Evolutionary conservation across 2,888 invertebrate genomes (phyloP).

Genomic region (Drosophila vallismaia): DNA sequence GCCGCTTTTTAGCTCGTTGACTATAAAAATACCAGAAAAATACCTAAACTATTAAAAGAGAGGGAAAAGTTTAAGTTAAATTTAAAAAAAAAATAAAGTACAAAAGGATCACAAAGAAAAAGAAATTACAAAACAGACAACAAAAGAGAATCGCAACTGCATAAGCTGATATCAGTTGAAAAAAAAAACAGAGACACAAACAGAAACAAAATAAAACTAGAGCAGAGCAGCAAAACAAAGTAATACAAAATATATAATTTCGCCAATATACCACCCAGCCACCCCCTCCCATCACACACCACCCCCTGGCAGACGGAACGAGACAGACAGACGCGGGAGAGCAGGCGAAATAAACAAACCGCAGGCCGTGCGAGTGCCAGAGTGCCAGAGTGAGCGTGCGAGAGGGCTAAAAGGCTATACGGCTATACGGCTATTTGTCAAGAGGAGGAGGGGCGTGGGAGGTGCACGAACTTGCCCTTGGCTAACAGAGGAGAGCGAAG

Average conservation of each 20-base stretch:
- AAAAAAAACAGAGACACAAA: conserved; percentile 16
- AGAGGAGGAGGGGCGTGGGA: not conserved
- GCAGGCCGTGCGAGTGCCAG: not conserved
- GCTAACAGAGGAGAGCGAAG: not conserved
- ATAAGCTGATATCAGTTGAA: conserved; percentile 15
- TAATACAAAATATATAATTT: conserved; percentile 40
- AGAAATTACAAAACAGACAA: conserved; percentile 19
- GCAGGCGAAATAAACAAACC: conserved; percentile 28
- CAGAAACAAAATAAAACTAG: conserved; percentile 5
- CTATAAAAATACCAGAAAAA: not conserved
- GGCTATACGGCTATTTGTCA: too few relatives aligned
- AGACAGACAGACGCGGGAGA: conserved; percentile 9
- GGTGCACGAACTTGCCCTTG: not conserved
- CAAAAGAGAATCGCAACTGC: conserved; percentile 33
- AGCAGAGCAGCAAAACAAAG: conserved; percentile 31
- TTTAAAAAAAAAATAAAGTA: conserved; percentile 24
- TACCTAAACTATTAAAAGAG: not conserved
- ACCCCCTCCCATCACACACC: not conserved
- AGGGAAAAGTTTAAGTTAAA: conserved; percentile 1
- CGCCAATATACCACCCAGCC: conserved; percentile 23
- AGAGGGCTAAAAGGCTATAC: not conserved
- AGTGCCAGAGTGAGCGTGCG: not conserved
- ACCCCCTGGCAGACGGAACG: conserved; percentile 7
- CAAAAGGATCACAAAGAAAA: conserved; percentile 45
- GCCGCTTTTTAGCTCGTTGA: not conserved